Percentiles rank a stretch among this genome's conserved stretches.
phyloP scores from a whole-genome alignment of 2,113 vertebrate genomes.

The Tychaedon coryphoeus region DNA sequence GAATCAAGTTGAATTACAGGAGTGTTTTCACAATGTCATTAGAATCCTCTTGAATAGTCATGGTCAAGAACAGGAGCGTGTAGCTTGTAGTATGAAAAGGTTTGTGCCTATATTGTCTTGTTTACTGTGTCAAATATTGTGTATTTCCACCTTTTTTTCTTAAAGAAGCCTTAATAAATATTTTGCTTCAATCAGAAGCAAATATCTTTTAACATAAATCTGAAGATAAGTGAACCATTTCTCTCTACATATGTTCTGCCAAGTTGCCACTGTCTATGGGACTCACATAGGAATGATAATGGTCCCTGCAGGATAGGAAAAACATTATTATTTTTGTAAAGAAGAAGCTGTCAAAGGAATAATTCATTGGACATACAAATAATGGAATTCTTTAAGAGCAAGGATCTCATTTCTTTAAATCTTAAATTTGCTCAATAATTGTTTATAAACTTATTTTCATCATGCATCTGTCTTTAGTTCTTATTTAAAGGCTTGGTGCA shows the following conservation, averaged over 20 bases:
- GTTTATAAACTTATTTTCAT: neutral
- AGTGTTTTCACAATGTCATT: neutral
- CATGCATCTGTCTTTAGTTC: neutral
- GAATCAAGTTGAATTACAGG: neutral
- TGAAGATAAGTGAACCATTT: conserved; percentile 31
- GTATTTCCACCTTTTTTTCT: neutral
- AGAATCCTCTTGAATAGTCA: neutral
- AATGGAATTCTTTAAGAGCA: neutral
- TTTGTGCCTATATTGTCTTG: neutral
- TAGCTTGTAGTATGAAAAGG: neutral
- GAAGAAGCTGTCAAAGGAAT: neutral
- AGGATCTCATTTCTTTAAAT: neutral
- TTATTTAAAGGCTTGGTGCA: neutral
- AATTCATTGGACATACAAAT: neutral
- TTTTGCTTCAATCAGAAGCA: neutral
- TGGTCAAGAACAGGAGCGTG: neutral
- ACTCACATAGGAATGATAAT: neutral
- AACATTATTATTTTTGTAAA: neutral
- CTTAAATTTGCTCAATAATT: neutral
- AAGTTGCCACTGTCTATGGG: neutral
- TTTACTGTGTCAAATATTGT: neutral
- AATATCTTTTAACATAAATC: conserved; percentile 21
- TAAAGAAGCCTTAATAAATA: neutral
- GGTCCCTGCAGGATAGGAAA: neutral
- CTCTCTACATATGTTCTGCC: neutral